Conservation (phyloP, 2,113 vertebrate species). For the Craseonycteris thonglongyai region DNA sequence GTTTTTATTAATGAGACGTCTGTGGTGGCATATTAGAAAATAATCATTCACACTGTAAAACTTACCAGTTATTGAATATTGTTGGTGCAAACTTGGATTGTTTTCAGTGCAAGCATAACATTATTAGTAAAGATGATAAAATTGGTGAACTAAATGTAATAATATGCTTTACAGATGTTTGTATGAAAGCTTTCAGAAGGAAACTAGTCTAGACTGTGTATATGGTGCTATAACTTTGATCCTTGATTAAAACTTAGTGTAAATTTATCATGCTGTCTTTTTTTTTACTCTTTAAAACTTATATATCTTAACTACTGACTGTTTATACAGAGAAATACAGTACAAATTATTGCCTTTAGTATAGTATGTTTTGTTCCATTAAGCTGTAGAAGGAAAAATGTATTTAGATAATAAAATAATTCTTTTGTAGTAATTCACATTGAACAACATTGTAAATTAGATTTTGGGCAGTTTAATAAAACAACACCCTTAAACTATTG, state of each 20-base stretch:
- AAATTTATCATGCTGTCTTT: constrained; percentile 79
- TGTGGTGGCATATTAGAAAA: not conserved
- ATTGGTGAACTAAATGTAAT: constrained; percentile 77
- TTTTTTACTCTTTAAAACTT: constrained; percentile 42
- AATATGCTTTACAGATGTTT: constrained; percentile 84
- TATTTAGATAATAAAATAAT: constrained; percentile 9
- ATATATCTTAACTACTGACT: not conserved
- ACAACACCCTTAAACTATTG: not conserved
- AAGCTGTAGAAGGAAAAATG: not conserved
- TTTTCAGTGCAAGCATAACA: constrained; percentile 30
- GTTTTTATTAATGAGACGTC: constrained; percentile 4
- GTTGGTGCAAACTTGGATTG: constrained; percentile 11
- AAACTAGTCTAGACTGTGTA: constrained; percentile 82
- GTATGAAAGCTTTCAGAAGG: constrained; percentile 77
- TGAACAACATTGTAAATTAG: constrained; percentile 5
- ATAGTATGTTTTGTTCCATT: not conserved
- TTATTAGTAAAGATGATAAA: constrained; percentile 72
- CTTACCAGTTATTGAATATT: not conserved
- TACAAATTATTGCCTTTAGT: not conserved
- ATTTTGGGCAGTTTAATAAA: not conserved
- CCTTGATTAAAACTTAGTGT: constrained; percentile 84
- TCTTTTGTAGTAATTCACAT: not conserved
- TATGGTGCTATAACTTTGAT: constrained; percentile 84
- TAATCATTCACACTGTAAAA: not conserved
- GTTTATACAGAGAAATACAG: not conserved